Evolutionary conservation across 2,888 invertebrate species (phyloP).

Genomic region (Drosophila nr. medialis): DNA sequence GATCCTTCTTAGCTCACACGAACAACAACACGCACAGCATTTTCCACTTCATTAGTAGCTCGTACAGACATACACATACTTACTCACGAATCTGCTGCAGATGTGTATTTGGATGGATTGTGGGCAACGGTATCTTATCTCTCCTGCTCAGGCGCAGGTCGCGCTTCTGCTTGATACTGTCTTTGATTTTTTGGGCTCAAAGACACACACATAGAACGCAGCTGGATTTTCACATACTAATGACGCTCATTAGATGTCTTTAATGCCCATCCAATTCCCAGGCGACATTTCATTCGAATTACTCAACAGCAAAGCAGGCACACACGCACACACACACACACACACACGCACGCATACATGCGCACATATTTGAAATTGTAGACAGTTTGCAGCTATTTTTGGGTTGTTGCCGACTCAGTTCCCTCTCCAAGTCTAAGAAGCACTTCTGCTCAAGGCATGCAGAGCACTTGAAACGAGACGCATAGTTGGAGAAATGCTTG

Average conservation of each 20-base stretch:
- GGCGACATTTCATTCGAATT: conserved; percentile 68
- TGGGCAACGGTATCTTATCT: conserved; percentile 44
- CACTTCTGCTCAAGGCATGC: conserved; percentile 8
- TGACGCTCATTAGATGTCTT: conserved; percentile 77
- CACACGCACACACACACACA: conserved; percentile 31
- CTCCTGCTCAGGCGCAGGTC: conserved; percentile 42
- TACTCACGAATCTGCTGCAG: not conserved
- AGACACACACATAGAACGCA: not conserved
- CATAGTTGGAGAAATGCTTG: not conserved
- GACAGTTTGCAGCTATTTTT: conserved; percentile 63
- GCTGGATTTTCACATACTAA: conserved; percentile 62
- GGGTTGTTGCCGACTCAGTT: conserved; percentile 11
- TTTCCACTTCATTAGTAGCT: conserved; percentile 64
- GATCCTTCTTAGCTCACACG: conserved; percentile 47
- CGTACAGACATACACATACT: conserved; percentile 3
- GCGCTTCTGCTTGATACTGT: conserved; percentile 47
- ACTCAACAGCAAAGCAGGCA: conserved; percentile 54
- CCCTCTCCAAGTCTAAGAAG: conserved; percentile 9
- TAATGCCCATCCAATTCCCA: conserved; percentile 60
- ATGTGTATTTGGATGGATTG: conserved; percentile 18
- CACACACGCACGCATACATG: not conserved
- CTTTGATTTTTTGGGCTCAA: conserved; percentile 3
- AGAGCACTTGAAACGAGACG: conserved; percentile 27
- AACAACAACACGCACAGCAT: conserved; percentile 35
- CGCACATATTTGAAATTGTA: conserved; percentile 46